Evolutionary conservation across 2,797 vertebrate species (phyloP).

Genomic region (Delichon dasypus): DNA sequence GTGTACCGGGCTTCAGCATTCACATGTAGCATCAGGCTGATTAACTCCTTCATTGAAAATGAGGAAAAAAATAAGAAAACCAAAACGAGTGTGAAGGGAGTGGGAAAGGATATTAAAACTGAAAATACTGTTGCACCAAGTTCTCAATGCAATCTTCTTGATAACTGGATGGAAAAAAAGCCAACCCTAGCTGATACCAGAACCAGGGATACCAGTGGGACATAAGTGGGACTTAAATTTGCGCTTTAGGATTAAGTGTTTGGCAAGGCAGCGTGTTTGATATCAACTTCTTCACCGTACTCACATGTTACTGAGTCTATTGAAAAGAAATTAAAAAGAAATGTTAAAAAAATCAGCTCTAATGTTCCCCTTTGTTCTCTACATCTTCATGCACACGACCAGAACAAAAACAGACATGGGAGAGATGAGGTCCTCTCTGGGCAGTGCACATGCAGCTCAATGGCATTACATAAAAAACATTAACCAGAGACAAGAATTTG

Average conservation of each 20-base stretch:
- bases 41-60: conserved; percentile 83
- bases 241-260: background rate
- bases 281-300: background rate
- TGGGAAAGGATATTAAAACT: background rate
- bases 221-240: background rate
- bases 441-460: background rate
- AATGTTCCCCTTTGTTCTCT: background rate
- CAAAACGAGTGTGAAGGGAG: background rate
- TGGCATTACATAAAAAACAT: background rate
- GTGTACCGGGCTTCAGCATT: conserved; percentile 89
- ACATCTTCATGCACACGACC: background rate
- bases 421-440: background rate
- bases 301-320: background rate
- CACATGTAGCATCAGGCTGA: conserved; percentile 93
- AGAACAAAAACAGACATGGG: background rate
- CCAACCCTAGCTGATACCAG: rapidly evolving
- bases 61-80: background rate
- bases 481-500: background rate
- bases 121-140: background rate
- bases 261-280: background rate
- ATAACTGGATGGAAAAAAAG: background rate
- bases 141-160: background rate
- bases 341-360: background rate
- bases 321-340: background rate
- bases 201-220: background rate